A percentile compares a stretch with the other conserved stretches of the same genome.
Conservation (phyloP, 2,113 vertebrate genomes). For the Dolichotis patagonum region DNA sequence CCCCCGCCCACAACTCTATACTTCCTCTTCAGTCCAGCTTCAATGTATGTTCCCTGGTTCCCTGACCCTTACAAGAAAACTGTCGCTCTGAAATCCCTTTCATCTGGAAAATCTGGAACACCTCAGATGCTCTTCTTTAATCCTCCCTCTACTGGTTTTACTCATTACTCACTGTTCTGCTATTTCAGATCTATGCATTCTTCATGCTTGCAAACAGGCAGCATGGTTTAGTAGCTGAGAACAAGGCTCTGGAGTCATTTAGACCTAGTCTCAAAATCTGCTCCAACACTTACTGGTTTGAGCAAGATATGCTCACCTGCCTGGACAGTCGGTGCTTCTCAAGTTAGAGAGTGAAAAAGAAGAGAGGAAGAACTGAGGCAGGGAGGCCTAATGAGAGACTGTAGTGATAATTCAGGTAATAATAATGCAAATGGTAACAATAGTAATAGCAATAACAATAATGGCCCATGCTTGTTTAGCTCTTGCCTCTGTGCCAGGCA, state of each 20-base stretch:
- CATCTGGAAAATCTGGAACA: not conserved
- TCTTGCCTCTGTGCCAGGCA: not conserved
- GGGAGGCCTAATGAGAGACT: not conserved
- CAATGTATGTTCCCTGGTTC: fast-evolving
- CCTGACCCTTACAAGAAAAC: not conserved
- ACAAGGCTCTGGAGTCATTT: not conserved
- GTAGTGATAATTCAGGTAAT: not conserved
- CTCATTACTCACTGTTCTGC: not conserved
- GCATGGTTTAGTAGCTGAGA: not conserved
- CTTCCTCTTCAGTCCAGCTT: not conserved
- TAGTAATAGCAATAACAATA: not conserved
- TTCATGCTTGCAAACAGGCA: not conserved
- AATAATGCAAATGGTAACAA: not conserved
- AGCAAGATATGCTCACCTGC: fast-evolving
- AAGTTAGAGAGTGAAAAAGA: not conserved
- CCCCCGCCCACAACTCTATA: not conserved
- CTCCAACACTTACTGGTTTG: fast-evolving
- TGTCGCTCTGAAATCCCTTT: not conserved
- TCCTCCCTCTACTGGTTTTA: not conserved
- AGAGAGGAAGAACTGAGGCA: not conserved
- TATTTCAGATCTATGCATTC: not conserved
- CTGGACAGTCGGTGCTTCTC: not conserved
- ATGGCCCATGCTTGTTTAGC: not conserved
- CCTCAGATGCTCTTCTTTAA: not conserved
- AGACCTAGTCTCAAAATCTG: not conserved